phyloP scores from a whole-genome alignment of 37 sponge, comb jelly and placozoan species.

The Beroe ovata region DNA sequence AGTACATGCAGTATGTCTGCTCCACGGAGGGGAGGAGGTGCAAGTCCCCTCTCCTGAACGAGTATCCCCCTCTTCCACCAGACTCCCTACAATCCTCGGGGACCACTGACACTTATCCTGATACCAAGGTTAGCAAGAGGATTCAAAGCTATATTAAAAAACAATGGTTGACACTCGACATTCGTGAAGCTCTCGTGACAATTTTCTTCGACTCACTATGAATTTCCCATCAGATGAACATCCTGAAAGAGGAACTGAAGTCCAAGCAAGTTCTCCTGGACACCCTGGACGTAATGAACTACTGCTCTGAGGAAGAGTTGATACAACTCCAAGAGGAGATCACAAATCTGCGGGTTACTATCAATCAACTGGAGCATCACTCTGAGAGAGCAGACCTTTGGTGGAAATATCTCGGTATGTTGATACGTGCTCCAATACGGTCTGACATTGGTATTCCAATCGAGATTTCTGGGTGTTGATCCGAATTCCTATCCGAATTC shows the following conservation, averaged over 20 bases:
- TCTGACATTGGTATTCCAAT: no score
- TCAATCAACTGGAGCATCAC: constrained; percentile 55
- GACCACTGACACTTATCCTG: neutral
- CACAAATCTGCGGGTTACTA: neutral
- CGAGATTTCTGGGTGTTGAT: no score
- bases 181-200: no score
- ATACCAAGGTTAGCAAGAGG: neutral
- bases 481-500: no score
- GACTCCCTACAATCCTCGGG: neutral
- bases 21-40: constrained; percentile 25
- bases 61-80: neutral
- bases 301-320: constrained; percentile 46
- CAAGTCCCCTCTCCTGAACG: neutral
- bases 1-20: constrained; percentile 65
- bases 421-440: no score
- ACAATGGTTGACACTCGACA: no score
- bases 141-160: no score
- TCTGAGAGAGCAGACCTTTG: neutral
- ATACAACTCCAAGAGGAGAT: constrained; percentile 20
- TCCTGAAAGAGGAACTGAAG: constrained; percentile 22
- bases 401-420: constrained; percentile 31
- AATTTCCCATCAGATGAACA: neutral
- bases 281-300: constrained; percentile 56
- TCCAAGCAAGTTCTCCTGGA: constrained; percentile 38
- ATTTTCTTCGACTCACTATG: no score